Percentiles rank a stretch among this genome's conserved stretches.
Evolutionary conservation across 35 echinoderm and acorn worm species (phyloP).

Genomic region (Nesometra sesokonis): DNA sequence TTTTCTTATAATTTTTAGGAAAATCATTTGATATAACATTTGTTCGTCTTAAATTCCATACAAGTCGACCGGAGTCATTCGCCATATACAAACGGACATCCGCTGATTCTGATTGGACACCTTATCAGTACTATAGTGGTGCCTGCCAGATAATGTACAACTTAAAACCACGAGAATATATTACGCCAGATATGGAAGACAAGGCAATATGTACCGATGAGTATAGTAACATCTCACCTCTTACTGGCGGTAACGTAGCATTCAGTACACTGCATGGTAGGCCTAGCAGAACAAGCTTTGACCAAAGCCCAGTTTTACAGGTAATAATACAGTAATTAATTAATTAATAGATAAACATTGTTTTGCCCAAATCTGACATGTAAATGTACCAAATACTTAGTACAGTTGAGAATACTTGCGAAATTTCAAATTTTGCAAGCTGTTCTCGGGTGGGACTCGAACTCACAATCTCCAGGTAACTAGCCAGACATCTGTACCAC

Average conservation of each 20-base stretch:
- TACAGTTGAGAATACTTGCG: no score
- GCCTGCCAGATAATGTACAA: conserved; percentile 46
- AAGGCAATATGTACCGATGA: conserved; percentile 69
- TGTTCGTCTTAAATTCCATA: conserved; percentile 91
- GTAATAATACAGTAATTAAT: conserved; percentile 19
- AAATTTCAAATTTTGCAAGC: no score
- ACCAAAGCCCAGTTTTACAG: conserved; percentile 89
- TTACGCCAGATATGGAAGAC: conserved; percentile 54
- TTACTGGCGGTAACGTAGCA: conserved; percentile 95
- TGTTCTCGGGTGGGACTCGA: no score
- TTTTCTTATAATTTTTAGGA: conserved; percentile 32
- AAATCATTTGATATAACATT: conserved; percentile 97
- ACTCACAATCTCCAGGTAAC: no score
- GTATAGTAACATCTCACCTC: conserved; percentile 94
- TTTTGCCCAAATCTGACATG: not conserved
- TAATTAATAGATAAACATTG: not conserved
- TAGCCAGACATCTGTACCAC: no score
- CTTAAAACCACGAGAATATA: conserved; percentile 21
- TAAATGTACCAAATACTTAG: no score
- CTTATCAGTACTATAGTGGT: conserved; percentile 96
- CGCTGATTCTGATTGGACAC: conserved; percentile 66
- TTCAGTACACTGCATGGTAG: conserved; percentile 96
- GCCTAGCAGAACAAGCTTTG: conserved; percentile 86
- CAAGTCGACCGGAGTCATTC: conserved; percentile 87
- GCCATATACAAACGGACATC: conserved; percentile 90